Evolutionary conservation across 2,113 vertebrate species (phyloP).

Genomic region (Sander lucioperca): DNA sequence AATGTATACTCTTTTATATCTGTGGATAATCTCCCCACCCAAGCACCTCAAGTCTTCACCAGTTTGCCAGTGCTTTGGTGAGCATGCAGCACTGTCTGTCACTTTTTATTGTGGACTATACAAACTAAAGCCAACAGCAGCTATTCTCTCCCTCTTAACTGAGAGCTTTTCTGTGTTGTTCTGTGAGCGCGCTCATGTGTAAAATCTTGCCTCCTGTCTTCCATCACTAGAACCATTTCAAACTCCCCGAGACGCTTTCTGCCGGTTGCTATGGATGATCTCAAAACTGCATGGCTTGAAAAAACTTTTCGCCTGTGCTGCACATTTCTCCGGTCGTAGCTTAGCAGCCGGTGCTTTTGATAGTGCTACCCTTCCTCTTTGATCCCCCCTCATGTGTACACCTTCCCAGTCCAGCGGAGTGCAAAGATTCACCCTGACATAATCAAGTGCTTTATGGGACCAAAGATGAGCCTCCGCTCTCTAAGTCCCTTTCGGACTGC

Average conservation of each 20-base stretch:
- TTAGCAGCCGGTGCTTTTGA: slow-evolving; percentile 77
- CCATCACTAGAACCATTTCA: slow-evolving; percentile 40
- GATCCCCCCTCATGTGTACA: slow-evolving; percentile 7
- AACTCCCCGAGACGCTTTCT: slow-evolving; percentile 49
- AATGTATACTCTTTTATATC: slow-evolving; percentile 13
- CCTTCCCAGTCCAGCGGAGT: slow-evolving; percentile 42
- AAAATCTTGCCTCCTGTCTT: slow-evolving; percentile 54
- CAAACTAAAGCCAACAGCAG: slow-evolving; percentile 67
- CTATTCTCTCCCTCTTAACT: slow-evolving; percentile 52
- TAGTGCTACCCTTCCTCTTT: slow-evolving; percentile 12
- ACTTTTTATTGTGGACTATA: slow-evolving; percentile 60
- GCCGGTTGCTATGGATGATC: slow-evolving; percentile 80
- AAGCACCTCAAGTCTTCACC: slow-evolving; percentile 48
- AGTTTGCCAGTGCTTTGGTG: slow-evolving; percentile 61
- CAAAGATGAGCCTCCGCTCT: slow-evolving; percentile 72
- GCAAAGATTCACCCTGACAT: slow-evolving; percentile 64
- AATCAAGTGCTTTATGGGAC: slow-evolving; percentile 81
- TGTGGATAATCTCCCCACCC: slow-evolving; percentile 24
- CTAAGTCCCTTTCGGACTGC: slow-evolving; percentile 41
- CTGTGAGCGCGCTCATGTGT: slow-evolving; percentile 38
- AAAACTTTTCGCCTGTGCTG: slow-evolving; percentile 64
- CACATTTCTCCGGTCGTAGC: slow-evolving; percentile 71
- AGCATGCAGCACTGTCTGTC: slow-evolving; percentile 65
- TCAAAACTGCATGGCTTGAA: slow-evolving; percentile 75
- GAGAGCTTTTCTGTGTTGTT: slow-evolving; percentile 47